Evolutionary conservation across 2,797 vertebrate species (phyloP).

Genomic region (Okamejei kenojei): DNA sequence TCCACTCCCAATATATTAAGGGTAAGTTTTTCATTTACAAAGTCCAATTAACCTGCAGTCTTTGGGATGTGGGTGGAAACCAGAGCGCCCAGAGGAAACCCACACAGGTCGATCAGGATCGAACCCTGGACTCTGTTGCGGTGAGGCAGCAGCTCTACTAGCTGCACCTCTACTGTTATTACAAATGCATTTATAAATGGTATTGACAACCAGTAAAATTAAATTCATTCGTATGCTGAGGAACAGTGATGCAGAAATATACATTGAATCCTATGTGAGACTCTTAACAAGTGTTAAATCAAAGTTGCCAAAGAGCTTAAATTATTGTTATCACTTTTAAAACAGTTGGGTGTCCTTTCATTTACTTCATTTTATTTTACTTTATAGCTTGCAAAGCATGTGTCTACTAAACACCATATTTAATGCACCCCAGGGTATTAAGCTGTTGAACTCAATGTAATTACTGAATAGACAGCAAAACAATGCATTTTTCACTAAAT

Average conservation of each 20-base stretch:
- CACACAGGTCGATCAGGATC: no score
- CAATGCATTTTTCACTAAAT: conserved; percentile 17
- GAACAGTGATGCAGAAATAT: background rate
- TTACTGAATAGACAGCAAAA: background rate
- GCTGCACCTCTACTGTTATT: background rate
- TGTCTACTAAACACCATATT: background rate
- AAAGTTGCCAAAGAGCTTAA: background rate
- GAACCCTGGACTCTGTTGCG: no score
- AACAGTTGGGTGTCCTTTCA: background rate
- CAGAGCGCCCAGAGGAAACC: no score
- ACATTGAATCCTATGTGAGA: background rate
- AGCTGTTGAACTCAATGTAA: background rate
- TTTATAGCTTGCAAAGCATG: background rate
- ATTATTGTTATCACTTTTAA: background rate
- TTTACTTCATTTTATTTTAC: background rate
- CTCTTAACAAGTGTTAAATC: background rate
- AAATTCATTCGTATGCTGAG: background rate
- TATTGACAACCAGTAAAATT: background rate
- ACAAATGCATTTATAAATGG: background rate
- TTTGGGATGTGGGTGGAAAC: no score
- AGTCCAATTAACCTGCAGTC: no score
- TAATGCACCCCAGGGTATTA: background rate
- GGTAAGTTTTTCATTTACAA: no score
- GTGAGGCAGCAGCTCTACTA: no score
- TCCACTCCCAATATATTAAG: no score